A percentile compares a stretch with the other conserved stretches of the same genome.
Conservation (phyloP, 2,888 invertebrate species). For the Monochamus alternatus region DNA sequence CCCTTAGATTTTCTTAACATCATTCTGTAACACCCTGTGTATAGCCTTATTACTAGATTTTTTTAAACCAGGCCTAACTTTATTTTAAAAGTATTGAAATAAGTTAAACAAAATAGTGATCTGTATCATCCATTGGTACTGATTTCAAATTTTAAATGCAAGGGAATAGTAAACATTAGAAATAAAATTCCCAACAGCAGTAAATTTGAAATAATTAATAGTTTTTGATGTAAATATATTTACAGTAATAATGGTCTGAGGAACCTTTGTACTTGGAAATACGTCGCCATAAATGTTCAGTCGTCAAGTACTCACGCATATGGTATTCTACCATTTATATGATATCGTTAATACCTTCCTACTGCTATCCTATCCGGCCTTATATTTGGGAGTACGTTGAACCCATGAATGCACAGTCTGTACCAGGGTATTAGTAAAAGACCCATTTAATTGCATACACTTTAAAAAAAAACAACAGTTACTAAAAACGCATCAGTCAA, state of each 20-base stretch:
- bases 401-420: slow-evolving; percentile 28
- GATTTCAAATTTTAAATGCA: no score
- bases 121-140: no score
- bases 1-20: no score
- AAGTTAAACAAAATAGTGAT: no score
- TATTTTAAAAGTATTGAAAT: no score
- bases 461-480: not conserved
- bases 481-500: not conserved
- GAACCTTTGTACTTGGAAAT: not conserved
- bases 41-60: no score
- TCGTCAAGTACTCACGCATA: not conserved
- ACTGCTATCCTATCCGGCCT: slow-evolving; percentile 10
- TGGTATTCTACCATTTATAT: slow-evolving; percentile 13
- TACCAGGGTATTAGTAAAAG: slow-evolving; percentile 9
- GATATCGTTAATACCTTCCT: slow-evolving; percentile 7
- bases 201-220: not conserved
- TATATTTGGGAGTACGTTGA: slow-evolving; percentile 27
- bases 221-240: not conserved
- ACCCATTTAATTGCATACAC: slow-evolving; percentile 10
- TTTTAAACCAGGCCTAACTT: no score
- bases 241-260: not conserved
- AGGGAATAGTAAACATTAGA: no score
- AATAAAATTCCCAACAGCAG: no score
- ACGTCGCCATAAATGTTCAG: not conserved
- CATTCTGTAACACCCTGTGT: no score